These are phyloP conservation scores for Sialia sialis DNA, from an alignment of 2,113 vertebrate species.

Conservation along the genomic window DNA sequence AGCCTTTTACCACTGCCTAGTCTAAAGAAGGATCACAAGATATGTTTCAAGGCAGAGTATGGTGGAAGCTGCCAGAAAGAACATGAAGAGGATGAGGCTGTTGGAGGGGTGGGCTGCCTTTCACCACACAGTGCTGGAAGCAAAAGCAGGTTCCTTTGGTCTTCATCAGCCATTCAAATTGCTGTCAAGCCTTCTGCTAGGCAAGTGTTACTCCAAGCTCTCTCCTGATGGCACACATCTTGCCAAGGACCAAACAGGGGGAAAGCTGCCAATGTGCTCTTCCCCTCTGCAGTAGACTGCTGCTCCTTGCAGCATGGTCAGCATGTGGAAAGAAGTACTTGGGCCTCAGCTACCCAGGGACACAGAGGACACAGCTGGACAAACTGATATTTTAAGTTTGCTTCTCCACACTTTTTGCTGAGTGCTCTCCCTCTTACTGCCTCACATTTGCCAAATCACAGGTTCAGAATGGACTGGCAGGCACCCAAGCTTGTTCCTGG, in stretches of 20 bases:
- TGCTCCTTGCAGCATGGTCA: neutral
- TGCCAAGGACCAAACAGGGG: neutral
- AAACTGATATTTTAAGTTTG: neutral
- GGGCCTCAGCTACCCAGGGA: neutral
- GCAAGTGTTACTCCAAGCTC: neutral
- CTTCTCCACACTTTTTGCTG: neutral
- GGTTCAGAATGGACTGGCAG: neutral
- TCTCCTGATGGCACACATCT: neutral
- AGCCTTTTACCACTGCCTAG: neutral
- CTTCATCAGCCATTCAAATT: neutral
- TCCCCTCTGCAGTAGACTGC: neutral
- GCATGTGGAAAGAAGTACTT: rapidly evolving
- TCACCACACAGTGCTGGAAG: neutral
- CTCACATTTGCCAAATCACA: neutral
- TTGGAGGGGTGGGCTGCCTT: neutral
- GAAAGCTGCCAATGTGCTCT: neutral
- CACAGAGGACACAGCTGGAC: neutral
- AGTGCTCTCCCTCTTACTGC: neutral
- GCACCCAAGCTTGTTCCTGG: neutral
- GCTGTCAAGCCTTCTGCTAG: neutral
- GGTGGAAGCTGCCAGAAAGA: neutral
- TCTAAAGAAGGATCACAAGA: neutral
- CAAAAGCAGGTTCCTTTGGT: neutral
- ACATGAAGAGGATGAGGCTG: neutral
- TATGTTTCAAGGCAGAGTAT: rapidly evolving